phyloP scores from a whole-genome alignment of 2,797 vertebrate species.

The Diplodus sargus region DNA sequence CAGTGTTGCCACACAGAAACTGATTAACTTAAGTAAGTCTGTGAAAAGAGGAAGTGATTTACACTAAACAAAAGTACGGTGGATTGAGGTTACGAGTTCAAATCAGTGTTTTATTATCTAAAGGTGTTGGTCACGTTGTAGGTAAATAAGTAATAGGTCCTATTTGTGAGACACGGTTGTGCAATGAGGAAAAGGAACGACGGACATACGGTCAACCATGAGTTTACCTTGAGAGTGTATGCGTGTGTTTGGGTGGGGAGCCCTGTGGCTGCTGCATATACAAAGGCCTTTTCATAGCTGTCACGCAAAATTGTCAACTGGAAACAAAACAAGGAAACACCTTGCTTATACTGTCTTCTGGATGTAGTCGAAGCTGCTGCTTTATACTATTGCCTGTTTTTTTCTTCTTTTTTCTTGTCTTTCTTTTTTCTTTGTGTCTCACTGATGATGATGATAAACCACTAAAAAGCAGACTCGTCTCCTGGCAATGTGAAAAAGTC shows the following conservation, averaged over 20 bases:
- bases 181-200: slow-evolving; percentile 50
- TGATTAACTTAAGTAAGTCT: slow-evolving; percentile 24
- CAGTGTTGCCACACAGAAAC: slow-evolving; percentile 37
- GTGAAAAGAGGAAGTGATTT: slow-evolving; percentile 23
- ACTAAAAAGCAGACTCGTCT: too few relatives aligned
- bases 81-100: not conserved
- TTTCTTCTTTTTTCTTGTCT: too few relatives aligned
- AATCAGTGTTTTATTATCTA: not conserved
- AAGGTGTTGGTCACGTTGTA: not conserved
- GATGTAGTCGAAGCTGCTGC: too few relatives aligned
- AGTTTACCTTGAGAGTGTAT: not conserved
- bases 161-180: not conserved
- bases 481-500: too few relatives aligned
- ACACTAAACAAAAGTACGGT: not conserved
- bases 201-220: not conserved
- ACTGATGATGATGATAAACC: too few relatives aligned
- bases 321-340: slow-evolving; percentile 5
- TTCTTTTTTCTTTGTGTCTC: too few relatives aligned
- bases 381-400: too few relatives aligned
- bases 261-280: not conserved
- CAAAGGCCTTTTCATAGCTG: slow-evolving; percentile 8
- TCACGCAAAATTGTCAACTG: not conserved
- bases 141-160: slow-evolving; percentile 23
- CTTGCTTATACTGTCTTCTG: too few relatives aligned
- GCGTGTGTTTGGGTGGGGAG: slow-evolving; percentile 7